These are phyloP conservation scores for Channa maculata DNA, from an alignment of 2,113 vertebrate genomes.

Conservation along the genomic window DNA sequence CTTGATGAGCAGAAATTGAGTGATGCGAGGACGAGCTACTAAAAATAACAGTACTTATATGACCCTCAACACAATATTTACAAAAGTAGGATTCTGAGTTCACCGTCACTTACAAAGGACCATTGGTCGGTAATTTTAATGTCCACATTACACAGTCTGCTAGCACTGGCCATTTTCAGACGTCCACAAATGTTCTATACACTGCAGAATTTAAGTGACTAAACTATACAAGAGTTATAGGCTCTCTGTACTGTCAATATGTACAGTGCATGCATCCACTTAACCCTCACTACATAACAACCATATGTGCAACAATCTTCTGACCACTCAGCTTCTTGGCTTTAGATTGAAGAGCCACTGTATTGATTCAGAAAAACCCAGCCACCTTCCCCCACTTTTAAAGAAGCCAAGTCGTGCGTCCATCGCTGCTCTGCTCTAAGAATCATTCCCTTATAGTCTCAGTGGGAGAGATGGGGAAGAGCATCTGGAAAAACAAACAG, in stretches of 20 bases:
- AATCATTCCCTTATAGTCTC: constrained; percentile 69
- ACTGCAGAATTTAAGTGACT: constrained; percentile 26
- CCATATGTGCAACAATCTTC: constrained; percentile 59
- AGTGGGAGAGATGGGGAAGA: constrained; percentile 64
- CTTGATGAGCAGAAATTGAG: not conserved
- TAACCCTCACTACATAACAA: constrained; percentile 65
- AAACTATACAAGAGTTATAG: constrained; percentile 36
- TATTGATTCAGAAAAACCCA: constrained; percentile 72
- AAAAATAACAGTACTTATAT: constrained; percentile 21
- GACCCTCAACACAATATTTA: constrained; percentile 18
- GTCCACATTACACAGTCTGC: not conserved
- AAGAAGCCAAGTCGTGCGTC: constrained; percentile 63
- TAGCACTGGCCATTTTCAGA: constrained; percentile 5
- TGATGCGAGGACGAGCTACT: not conserved
- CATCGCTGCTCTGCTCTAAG: constrained; percentile 51
- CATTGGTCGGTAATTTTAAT: constrained; percentile 11
- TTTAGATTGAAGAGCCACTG: constrained; percentile 64
- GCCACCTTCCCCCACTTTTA: constrained; percentile 29
- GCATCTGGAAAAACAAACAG: constrained; percentile 85
- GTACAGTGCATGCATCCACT: constrained; percentile 65
- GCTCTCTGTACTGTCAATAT: constrained; percentile 69
- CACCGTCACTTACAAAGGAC: constrained; percentile 4
- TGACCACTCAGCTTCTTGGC: constrained; percentile 66
- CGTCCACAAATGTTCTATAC: not conserved
- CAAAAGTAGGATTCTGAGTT: constrained; percentile 20